phyloP scores from a whole-genome alignment of 2,797 vertebrate genomes.

The Cheirogaleus major region DNA sequence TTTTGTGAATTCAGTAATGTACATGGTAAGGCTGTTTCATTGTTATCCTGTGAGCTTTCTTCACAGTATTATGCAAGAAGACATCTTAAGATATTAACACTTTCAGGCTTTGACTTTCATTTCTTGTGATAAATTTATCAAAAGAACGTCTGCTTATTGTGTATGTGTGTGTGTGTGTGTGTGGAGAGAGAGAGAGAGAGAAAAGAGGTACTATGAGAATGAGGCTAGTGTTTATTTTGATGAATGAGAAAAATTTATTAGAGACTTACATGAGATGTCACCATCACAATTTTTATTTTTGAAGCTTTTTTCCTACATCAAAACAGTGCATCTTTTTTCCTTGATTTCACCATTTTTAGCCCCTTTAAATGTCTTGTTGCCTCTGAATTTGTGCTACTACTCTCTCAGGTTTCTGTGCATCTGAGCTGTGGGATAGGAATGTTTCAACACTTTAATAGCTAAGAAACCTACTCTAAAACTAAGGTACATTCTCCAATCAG shows the following conservation, averaged over 20 bases:
- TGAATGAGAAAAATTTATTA: not conserved
- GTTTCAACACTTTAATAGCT: conserved; percentile 1
- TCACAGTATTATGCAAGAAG: not conserved
- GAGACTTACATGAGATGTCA: not conserved
- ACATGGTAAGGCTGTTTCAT: not conserved
- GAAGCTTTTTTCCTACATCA: not conserved
- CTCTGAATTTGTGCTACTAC: not conserved
- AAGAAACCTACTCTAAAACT: not conserved
- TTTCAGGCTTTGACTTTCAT: not conserved
- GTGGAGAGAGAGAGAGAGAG: too few species aligned
- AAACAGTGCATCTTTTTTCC: not conserved
- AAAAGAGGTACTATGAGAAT: not conserved
- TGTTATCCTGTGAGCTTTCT: not conserved
- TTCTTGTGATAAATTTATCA: not conserved
- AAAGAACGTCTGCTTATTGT: not conserved
- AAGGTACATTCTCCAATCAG: not conserved
- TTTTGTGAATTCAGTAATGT: not conserved
- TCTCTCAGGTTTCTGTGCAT: not conserved
- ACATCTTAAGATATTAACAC: not conserved
- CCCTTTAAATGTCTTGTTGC: not conserved
- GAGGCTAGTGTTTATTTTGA: not conserved
- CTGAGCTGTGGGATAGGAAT: not conserved
- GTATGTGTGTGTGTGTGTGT: not conserved
- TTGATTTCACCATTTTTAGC: not conserved
- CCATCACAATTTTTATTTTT: not conserved